Evolutionary conservation across 30 jellyfish, hydroid and myxozoan species (phyloP), one percentile per base, ranked within the genome.

Genomic region (Rhopilema esculentum): DNA sequence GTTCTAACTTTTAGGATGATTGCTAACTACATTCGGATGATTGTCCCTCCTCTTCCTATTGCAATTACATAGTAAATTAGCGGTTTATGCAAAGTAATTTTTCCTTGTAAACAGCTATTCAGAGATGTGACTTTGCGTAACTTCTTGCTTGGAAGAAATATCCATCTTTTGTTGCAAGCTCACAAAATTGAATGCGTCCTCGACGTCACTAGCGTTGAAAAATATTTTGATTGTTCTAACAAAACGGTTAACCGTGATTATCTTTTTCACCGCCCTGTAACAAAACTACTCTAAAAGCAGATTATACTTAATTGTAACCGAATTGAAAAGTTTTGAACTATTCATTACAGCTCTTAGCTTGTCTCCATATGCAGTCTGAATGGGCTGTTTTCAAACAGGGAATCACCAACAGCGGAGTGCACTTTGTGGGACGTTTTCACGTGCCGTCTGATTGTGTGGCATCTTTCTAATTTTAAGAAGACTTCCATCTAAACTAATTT

Each of bases 301-400:
- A 77, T 77, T 50, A 50, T 26, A 17, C 40, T 23, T 32, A 64
- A 24, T 76, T 78, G 33, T 27, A 2, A 17, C 88, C 65, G 77
- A 77, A 19, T 62, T 78, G 78, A 48, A 78, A 62, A 28, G 88
- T 8, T 4, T 53, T 9, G 68, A n/a, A n/a, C 77, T 66, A 66
- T 66, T 66, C 50, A 78, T 57, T 48, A 78, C 65, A 31, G 88
- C 79, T 23, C 29, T 78, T 57, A 66, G 33, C 40, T 64, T 0
- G 20, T 31, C 88, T 57, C 88, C 75, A 12, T 78, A 25, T 78
- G 88, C 1, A 57, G 88, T 78, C 79, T 78, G 69, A 78, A 78
- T 21, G 66, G 69, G 49, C 22, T 78, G 61, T 32, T 78, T 61
- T 25, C 22, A 61, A 18, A 78, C 69, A 9, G 79, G 27, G 69